Conservation (phyloP, 1,140 invertebrate species). For the Anadara kagoshimensis region DNA sequence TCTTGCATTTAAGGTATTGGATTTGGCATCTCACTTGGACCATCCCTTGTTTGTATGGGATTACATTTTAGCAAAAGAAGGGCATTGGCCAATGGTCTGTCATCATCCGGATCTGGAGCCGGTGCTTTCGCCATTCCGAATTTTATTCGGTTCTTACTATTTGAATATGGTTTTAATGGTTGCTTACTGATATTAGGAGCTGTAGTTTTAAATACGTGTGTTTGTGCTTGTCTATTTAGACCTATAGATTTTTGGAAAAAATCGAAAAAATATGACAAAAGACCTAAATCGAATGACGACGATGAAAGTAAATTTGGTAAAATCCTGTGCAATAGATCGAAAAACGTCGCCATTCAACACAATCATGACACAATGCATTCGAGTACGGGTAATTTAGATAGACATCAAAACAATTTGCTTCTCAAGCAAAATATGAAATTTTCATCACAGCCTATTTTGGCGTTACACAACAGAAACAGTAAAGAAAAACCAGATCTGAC, state of each 20-base stretch:
- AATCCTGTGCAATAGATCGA: no score
- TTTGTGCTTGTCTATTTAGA: slow-evolving; percentile 45
- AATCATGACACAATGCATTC: no score
- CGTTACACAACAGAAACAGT: no score
- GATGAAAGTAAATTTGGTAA: background rate
- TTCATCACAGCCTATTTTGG: no score
- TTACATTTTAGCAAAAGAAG: slow-evolving; percentile 9
- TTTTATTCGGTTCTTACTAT: slow-evolving; percentile 80
- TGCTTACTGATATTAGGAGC: slow-evolving; percentile 77
- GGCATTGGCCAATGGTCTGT: slow-evolving; percentile 17
- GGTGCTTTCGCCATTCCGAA: slow-evolving; percentile 79
- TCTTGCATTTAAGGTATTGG: slow-evolving; percentile 14
- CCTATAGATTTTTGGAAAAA: slow-evolving; percentile 30
- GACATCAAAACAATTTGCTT: no score
- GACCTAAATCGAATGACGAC: background rate
- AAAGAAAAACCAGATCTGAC: background rate
- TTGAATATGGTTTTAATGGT: slow-evolving; percentile 81
- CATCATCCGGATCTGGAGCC: slow-evolving; percentile 1
- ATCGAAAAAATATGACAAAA: background rate
- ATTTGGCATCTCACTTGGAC: slow-evolving; percentile 7
- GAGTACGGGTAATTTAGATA: no score
- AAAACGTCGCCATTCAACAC: no score
- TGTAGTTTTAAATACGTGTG: slow-evolving; percentile 64
- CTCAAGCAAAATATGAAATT: no score
- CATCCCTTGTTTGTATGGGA: slow-evolving; percentile 2